These are phyloP conservation scores for Notechis scutatus DNA, from an alignment of 2,113 vertebrate genomes.

Conservation along the genomic window DNA sequence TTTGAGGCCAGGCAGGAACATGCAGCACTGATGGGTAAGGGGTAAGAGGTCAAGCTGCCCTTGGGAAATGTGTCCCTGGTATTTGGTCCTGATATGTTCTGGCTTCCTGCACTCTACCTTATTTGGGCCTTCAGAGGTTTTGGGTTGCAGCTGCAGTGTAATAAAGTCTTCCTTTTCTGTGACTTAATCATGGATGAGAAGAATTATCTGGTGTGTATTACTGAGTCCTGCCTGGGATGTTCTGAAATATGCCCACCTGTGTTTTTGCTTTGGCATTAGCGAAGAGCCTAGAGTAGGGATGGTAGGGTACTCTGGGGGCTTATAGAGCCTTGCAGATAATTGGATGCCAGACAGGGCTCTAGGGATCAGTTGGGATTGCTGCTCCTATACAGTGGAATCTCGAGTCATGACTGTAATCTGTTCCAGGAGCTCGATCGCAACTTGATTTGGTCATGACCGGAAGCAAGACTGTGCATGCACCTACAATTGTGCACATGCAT, in stretches of 20 bases:
- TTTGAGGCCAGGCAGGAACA: background rate
- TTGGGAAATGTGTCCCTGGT: background rate
- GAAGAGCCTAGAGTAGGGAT: background rate
- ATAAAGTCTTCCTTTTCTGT: background rate
- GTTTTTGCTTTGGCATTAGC: background rate
- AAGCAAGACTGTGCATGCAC: no score
- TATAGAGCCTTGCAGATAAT: background rate
- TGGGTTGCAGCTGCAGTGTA: background rate
- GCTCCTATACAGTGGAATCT: background rate
- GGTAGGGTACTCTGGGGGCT: background rate
- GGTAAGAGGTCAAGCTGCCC: background rate
- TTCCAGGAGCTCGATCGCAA: no score
- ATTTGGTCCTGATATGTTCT: background rate
- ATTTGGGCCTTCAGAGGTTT: background rate
- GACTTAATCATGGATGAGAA: background rate
- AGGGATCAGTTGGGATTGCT: background rate
- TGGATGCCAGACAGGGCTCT: background rate
- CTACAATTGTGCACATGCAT: no score
- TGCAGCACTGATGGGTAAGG: background rate
- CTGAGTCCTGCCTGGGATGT: background rate
- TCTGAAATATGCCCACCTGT: background rate
- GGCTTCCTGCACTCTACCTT: background rate
- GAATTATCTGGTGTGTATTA: background rate
- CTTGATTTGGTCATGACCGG: no score
- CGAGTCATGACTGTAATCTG: no score